Evolutionary conservation across 2,113 vertebrate genomes (phyloP), one percentile per base, ranked within the genome.

Genomic region (Syrrhaptes paradoxus): DNA sequence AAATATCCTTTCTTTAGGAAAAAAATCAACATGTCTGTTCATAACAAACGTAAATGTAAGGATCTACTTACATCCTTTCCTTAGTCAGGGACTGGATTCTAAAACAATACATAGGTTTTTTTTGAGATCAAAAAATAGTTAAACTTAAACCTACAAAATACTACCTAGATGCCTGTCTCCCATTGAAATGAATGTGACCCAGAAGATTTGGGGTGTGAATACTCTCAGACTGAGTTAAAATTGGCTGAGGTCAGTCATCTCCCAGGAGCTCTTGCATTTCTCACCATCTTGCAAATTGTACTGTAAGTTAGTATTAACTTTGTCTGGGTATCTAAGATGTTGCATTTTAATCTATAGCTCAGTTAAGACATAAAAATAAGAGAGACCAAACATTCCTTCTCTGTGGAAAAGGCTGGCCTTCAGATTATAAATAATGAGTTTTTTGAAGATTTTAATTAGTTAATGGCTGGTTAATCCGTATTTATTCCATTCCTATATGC

Each of bases 391-490:
- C 31, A 2, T 29, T 62, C 25, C 10, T 73, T 62, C 19, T 68
- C 38, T 55, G 9, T 89, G 2, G 2, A 74, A 84, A 85, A 85
- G 13, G 7, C 20, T 81, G 29, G 38, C 59, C 25, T 76, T 19
- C 3, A 18, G 26, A 28, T 32, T 65, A 57, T 4, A 11, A 86
- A 38, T 67, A 51, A 71, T 0, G 3, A 0, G 1, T 14, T 1
- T 76, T 83, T 77, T 22, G 71, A 51, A 67, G 32, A n/a, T 68
- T 89, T 84, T 57, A 6, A 17, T 52, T n/a, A 41, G 17, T 55
- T 70, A 71, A 52, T 59, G 13, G 22, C 10, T 90, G 13, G 3
- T 51, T 90, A 59, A 55, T 38, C 29, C 8, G 14, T 65, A 62
- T 49, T 25, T 80, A 28, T 58, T 91, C 34, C 5, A 55, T 74